Conservation (phyloP, 35 echinoderm and acorn worm genomes). For the Anneissia japonica region DNA sequence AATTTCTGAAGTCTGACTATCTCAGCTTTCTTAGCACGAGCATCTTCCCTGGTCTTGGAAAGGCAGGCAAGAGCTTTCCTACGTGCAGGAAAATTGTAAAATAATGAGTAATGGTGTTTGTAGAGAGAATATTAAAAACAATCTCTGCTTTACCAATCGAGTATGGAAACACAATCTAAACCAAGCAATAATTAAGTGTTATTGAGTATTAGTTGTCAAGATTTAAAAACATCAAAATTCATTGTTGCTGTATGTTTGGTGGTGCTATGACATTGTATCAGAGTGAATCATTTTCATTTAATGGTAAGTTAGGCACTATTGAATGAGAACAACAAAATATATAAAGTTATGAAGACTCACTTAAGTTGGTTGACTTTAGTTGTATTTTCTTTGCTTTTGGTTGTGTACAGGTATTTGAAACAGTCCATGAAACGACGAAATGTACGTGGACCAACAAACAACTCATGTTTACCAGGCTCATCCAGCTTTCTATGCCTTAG, state of each 20-base stretch:
- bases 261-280: too few species aligned
- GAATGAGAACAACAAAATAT: not conserved
- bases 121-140: too few species aligned
- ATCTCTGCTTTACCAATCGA: too few species aligned
- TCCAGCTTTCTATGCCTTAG: slow-evolving; percentile 35
- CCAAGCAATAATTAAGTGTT: too few species aligned
- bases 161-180: too few species aligned
- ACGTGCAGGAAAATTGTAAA: too few species aligned
- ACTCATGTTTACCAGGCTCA: slow-evolving; percentile 79
- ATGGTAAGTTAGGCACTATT: not conserved
- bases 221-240: too few species aligned
- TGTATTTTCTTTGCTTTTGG: slow-evolving; percentile 83
- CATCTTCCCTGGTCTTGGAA: slow-evolving; percentile 64
- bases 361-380: slow-evolving; percentile 73
- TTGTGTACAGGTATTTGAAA: slow-evolving; percentile 77
- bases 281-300: too few species aligned
- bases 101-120: too few species aligned
- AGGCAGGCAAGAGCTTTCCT: slow-evolving; percentile 83
- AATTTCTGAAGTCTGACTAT: slow-evolving; percentile 68
- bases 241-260: too few species aligned
- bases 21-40: slow-evolving; percentile 66
- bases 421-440: slow-evolving; percentile 95
- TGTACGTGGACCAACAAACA: slow-evolving; percentile 85
- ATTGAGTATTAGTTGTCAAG: too few species aligned
- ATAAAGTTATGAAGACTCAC: slow-evolving; percentile 24